Base-by-base conservation (phyloP, 2,888 invertebrate genomes). In the Macrosiphum euphorbiae region DNA sequence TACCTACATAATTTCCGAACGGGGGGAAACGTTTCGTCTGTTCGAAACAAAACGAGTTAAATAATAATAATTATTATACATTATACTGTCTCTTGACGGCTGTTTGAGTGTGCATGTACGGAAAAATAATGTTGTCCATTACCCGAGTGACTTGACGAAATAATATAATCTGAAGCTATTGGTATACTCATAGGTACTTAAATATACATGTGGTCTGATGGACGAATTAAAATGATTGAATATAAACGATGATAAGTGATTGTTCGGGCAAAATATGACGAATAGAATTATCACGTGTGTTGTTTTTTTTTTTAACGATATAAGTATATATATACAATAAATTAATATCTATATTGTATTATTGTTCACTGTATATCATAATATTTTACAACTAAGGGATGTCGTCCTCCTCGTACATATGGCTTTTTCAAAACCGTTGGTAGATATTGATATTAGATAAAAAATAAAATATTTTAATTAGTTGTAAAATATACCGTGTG, bases 51-150 rank as follows among this genome's bases (percentile, higher is more conserved):
- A 88, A 88, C 88, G 55, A 88, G 86, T 88, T 55, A 41, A 88
- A 88, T 88, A 41, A 88, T 55, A 88, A 88, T 88, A 88, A 88
- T 88, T 88, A 55, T 55, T 88, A 55, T 55, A 88, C 41, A 88
- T 88, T 41, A 55, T 50, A 84, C 44, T 88, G 55, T 88, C 41
- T 55, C 88, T 78, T 20, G 55, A 55, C 35, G 35, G 44, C 16
- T 50, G 47, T 50, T 47, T 26, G 35, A 35, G 35, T 35, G 55
- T 55, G 52, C 35, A 41, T 47, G 86, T 41, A 52, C 88, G 52
- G 41, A 26, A 55, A 88, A 88, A 52, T 55, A 88, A 88, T 35
- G 44, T 35, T 41, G 55, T 88, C 55, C 55, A 88, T 55, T 88
- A 88, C 35, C 55, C 55, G 88, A 55, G 55, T 88, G 88, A 88